Base-by-base conservation (phyloP, 2,113 vertebrate species). In the Boulengeromyrus knoepffleri region DNA sequence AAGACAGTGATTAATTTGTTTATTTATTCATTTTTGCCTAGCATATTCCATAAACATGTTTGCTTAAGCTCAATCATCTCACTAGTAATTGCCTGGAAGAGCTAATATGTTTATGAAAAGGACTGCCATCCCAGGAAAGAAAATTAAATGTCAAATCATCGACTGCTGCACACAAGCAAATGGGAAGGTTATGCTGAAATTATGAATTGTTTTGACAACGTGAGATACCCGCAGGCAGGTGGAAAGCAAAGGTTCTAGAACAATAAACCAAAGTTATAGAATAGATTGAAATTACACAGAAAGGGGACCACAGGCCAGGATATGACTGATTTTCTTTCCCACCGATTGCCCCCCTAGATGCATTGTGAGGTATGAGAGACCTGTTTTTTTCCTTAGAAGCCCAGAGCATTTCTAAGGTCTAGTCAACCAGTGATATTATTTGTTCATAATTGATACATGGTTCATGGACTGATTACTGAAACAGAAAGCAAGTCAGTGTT, bases 101-200 rank as follows among this genome's bases (percentile, higher is more conserved):
- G 47, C 49, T 86, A 86, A 86, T 49, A 86, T 49, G 84, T 86
- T 27, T 86, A 86, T 50, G 45, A 86, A 27, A 31, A 24, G 24
- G 10, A 50, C 5, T 17, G 9, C 47, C 84, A 49, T 50, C n/a
- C 21, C 19, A 86, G 45, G 47, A 47, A 49, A 86, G 84, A 45
- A 85, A 86, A 50, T 86, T 86, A 86, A 50, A 86, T 86, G 84
- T 49, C 84, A 86, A 46, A 27, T 85, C 74, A 15, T 86, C 8
- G 10, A 19, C 70, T 77, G 45, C 15, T 47, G 46, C n/a, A 85
- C 24, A 49, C 47, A 50, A 50, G 47, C n/a, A 50, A 85, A 85
- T 12, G 21, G 5, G 84, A 1, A 85, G 45, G 84, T 21, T 47
- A 27, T 24, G 84, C 45, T 50, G 36, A 31, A 77, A 47, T 50